phyloP scores from a whole-genome alignment of 2,113 vertebrate species.

The Nyctibius bracteatus region DNA sequence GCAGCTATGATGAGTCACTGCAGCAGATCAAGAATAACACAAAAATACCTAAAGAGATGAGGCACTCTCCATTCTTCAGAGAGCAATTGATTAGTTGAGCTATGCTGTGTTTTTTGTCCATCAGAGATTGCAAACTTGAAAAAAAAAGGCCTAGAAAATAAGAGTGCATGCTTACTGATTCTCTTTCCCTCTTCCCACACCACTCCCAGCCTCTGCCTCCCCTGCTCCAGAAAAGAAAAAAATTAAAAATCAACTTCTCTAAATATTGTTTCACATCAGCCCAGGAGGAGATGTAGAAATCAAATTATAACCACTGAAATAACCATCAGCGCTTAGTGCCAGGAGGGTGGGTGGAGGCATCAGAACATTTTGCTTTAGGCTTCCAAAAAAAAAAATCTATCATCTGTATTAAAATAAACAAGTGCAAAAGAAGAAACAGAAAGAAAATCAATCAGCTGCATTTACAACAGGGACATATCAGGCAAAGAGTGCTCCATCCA shows the following conservation, averaged over 20 bases:
- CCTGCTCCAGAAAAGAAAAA: neutral
- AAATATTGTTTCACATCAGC: constrained; percentile 53
- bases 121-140: neutral
- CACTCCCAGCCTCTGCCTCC: neutral
- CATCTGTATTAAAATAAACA: constrained; percentile 66
- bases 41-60: neutral
- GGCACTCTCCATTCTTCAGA: neutral
- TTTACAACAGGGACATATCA: constrained; percentile 2
- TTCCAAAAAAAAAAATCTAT: constrained; percentile 47
- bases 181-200: neutral
- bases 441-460: constrained; percentile 51
- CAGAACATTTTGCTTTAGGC: constrained; percentile 9
- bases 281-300: constrained; percentile 49
- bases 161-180: neutral
- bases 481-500: neutral
- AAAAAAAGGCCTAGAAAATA: constrained; percentile 26
- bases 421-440: constrained; percentile 20
- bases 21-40: neutral
- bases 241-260: neutral
- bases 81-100: constrained; percentile 34
- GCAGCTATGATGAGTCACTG: neutral
- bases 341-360: neutral
- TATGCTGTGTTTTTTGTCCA: constrained; percentile 31
- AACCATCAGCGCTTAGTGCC: neutral
- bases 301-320: constrained; percentile 54